Evolutionary conservation across 2,888 invertebrate species (phyloP).

Genomic region (Eupithecia vulgata): DNA sequence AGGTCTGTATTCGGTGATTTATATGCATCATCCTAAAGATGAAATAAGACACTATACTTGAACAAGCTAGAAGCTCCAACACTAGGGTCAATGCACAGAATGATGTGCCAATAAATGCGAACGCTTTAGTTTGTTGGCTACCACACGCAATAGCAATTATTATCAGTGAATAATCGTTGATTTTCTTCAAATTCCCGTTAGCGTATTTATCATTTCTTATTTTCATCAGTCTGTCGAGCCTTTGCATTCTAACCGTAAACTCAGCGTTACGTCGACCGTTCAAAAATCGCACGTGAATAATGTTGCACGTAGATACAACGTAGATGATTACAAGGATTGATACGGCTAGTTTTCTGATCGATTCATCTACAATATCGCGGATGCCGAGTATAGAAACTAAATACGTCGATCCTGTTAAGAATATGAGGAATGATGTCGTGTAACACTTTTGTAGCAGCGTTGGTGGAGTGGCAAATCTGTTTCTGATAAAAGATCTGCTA

Average conservation of each 20-base stretch:
- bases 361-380: constrained; percentile 29
- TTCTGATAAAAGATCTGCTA: constrained; percentile 57
- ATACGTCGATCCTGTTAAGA: constrained; percentile 35
- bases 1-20: constrained; percentile 61
- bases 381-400: constrained; percentile 35
- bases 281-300: constrained; percentile 60
- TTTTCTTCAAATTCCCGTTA: constrained; percentile 45
- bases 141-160: constrained; percentile 31
- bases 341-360: constrained; percentile 41
- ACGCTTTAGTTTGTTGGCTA: constrained; percentile 25
- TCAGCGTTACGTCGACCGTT: constrained; percentile 56
- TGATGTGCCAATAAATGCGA: constrained; percentile 40
- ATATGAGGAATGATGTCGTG: constrained; percentile 47
- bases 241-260: constrained; percentile 62
- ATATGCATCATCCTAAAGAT: constrained; percentile 56
- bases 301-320: constrained; percentile 47
- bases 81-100: constrained; percentile 51
- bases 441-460: constrained; percentile 59
- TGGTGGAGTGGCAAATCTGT: constrained; percentile 58
- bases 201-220: constrained; percentile 53
- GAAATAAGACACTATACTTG: constrained; percentile 59
- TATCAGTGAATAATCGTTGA: constrained; percentile 43
- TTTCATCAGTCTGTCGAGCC: constrained; percentile 63
- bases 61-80: constrained; percentile 57
- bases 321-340: constrained; percentile 45